A percentile compares a stretch with the other conserved stretches of the same genome.
Conservation (phyloP, 1,140 invertebrate genomes). For the Eueides isabella region DNA sequence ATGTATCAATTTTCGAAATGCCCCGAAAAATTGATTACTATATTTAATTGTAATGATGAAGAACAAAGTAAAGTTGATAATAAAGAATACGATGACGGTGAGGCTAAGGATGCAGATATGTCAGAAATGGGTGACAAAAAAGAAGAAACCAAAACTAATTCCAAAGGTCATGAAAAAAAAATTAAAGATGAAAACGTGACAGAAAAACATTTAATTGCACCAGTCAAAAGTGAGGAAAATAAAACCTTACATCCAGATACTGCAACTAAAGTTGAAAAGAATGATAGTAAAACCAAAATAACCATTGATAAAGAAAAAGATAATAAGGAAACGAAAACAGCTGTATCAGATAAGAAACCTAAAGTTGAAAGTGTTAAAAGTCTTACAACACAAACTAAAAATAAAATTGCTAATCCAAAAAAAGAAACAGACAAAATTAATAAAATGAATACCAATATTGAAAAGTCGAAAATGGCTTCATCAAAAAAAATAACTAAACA, state of each 20-base stretch:
- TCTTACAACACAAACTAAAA: slow-evolving; percentile 3
- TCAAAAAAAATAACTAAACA: slow-evolving; percentile 11
- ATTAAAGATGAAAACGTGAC: not conserved
- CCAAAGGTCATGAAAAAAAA: not conserved
- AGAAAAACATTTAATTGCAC: not conserved
- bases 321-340: slow-evolving; percentile 16
- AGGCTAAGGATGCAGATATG: slow-evolving; percentile 26
- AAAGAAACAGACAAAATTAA: not conserved
- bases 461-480: slow-evolving; percentile 1
- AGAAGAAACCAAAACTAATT: slow-evolving; percentile 9
- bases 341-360: not conserved
- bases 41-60: slow-evolving; percentile 35
- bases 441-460: not conserved
- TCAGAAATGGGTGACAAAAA: slow-evolving; percentile 10
- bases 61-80: slow-evolving; percentile 5
- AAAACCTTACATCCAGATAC: not conserved
- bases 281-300: not conserved
- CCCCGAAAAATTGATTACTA: slow-evolving; percentile 52
- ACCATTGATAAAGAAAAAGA: slow-evolving; percentile 12
- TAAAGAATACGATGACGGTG: slow-evolving; percentile 18
- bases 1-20: slow-evolving; percentile 56
- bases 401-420: not conserved
- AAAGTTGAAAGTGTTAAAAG: slow-evolving; percentile 21
- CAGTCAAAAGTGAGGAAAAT: not conserved
- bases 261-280: not conserved